These are phyloP conservation scores for Achroia grisella DNA, from an alignment of 1,140 invertebrate genomes.

Conservation along the genomic window DNA sequence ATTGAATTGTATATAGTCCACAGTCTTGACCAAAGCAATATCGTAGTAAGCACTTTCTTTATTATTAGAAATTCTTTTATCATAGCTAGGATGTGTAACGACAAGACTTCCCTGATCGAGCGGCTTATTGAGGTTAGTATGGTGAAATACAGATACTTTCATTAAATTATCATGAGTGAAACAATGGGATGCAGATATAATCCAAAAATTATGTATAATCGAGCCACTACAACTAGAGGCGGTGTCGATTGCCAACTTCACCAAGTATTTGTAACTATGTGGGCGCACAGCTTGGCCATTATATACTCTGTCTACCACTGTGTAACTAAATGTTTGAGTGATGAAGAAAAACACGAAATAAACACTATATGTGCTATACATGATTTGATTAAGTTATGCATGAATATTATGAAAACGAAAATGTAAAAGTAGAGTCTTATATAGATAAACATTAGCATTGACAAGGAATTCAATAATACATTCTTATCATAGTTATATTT, in stretches of 20 bases:
- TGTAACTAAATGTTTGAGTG: too few relatives aligned
- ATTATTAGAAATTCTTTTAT: background rate
- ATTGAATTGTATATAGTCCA: slow-evolving; percentile 6
- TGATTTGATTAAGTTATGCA: too few relatives aligned
- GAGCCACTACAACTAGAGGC: slow-evolving; percentile 12
- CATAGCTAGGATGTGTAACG: background rate
- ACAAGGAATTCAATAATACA: too few relatives aligned
- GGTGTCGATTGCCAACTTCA: background rate
- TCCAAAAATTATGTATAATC: slow-evolving; percentile 15
- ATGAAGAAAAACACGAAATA: too few relatives aligned
- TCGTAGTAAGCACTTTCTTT: slow-evolving; percentile 3
- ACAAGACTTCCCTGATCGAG: background rate
- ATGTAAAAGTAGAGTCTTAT: too few relatives aligned
- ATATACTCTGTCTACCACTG: background rate
- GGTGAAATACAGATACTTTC: background rate
- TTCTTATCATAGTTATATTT: too few relatives aligned
- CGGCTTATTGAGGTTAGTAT: background rate
- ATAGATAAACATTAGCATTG: too few relatives aligned
- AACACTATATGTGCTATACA: too few relatives aligned
- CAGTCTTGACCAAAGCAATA: slow-evolving; percentile 16
- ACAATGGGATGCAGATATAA: slow-evolving; percentile 19
- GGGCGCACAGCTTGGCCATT: background rate
- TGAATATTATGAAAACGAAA: too few relatives aligned
- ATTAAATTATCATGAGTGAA: background rate
- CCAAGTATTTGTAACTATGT: slow-evolving; percentile 7